These are phyloP conservation scores for Thripadectes ignobilis DNA, from an alignment of 2,797 vertebrate genomes.

Conservation along the genomic window DNA sequence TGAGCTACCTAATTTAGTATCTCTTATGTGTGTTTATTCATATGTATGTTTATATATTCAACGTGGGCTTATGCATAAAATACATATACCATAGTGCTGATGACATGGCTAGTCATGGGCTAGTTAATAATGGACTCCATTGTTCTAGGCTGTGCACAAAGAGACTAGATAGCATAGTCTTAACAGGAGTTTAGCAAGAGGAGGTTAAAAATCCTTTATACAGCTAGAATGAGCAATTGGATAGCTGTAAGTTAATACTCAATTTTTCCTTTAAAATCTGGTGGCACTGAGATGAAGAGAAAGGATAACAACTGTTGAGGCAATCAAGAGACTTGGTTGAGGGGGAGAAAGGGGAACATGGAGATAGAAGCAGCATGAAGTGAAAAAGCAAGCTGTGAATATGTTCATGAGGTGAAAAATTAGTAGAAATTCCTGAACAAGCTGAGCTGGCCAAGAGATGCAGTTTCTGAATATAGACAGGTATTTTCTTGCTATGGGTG, in stretches of 20 bases:
- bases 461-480: background rate
- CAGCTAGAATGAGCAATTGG: conserved; percentile 1
- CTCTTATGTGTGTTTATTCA: background rate
- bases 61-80: background rate
- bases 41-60: background rate
- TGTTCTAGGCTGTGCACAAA: background rate
- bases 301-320: background rate
- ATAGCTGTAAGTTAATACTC: conserved; percentile 6
- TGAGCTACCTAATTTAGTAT: background rate
- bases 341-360: background rate
- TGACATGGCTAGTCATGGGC: background rate
- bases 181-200: background rate
- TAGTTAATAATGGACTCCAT: background rate
- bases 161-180: background rate
- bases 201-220: background rate
- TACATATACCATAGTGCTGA: background rate
- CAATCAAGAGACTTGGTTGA: background rate
- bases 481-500: background rate
- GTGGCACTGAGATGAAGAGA: background rate
- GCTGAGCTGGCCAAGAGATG: background rate
- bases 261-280: conserved; percentile 9
- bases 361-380: background rate
- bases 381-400: background rate
- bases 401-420: background rate
- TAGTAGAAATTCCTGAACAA: background rate